These are phyloP conservation scores for Notamacropus eugenii DNA, from an alignment of 2,797 vertebrate species.

Conservation along the genomic window DNA sequence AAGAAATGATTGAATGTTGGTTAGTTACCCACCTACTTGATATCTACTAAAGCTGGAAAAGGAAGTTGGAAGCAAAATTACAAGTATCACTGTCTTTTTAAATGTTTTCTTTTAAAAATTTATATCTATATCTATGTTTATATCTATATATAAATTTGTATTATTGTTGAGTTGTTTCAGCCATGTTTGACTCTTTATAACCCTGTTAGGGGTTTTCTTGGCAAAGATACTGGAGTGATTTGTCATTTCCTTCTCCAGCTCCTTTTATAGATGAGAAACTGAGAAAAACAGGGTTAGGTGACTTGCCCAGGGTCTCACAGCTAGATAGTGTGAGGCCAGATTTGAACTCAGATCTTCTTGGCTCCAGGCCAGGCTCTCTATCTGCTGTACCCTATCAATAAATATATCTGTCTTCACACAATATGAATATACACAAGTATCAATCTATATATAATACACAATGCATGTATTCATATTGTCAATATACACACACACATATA, in stretches of 20 bases:
- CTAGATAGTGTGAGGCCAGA: neutral
- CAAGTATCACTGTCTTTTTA: too few species aligned
- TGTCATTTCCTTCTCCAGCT: neutral
- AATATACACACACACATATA: too few species aligned
- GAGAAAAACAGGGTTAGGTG: neutral
- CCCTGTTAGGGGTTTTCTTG: neutral
- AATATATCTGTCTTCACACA: neutral
- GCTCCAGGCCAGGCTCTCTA: neutral
- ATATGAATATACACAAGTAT: too few species aligned
- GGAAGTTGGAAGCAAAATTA: too few species aligned
- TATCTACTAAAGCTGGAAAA: too few species aligned
- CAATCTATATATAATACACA: neutral
- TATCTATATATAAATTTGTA: too few species aligned
- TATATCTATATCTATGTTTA: neutral
- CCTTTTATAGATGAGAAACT: neutral
- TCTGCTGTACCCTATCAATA: neutral
- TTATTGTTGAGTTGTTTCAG: neutral
- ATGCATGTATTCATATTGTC: neutral
- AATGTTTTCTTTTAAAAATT: too few species aligned
- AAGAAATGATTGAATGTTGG: too few species aligned
- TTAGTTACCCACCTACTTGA: too few species aligned
- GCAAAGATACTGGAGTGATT: too few species aligned
- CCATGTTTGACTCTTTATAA: neutral
- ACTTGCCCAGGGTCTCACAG: neutral
- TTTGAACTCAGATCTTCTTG: neutral